Evolutionary conservation across 2,888 invertebrate species (phyloP).

Genomic region (Ommatoiulus sabulosus): DNA sequence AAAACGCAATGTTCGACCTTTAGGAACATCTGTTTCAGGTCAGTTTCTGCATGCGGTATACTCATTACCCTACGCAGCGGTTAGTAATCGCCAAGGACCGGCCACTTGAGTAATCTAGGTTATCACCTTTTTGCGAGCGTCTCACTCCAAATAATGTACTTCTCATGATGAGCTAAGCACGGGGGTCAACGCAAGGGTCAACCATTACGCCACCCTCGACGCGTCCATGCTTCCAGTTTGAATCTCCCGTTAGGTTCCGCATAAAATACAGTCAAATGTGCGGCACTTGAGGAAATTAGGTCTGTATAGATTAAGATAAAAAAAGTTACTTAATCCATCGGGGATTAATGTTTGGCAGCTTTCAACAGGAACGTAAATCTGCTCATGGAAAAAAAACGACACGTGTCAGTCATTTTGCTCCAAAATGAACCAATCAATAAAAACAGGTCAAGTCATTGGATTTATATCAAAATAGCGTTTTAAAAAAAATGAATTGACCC

Average conservation of each 20-base stretch:
- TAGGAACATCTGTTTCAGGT: neutral
- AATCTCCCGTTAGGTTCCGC: no score
- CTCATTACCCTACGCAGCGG: neutral
- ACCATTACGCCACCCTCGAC: neutral
- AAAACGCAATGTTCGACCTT: neutral
- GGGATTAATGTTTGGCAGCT: neutral
- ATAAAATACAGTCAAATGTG: neutral
- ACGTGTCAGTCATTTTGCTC: neutral
- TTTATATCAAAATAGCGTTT: no score
- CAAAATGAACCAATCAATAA: neutral
- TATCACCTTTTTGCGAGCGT: neutral
- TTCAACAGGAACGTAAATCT: neutral
- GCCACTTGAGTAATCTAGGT: neutral
- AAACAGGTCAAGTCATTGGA: neutral
- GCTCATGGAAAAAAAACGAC: neutral
- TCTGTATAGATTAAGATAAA: neutral
- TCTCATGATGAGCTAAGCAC: neutral
- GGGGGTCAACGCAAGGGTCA: neutral
- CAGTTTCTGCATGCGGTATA: neutral
- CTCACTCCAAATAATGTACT: neutral
- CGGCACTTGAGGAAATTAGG: slow-evolving; percentile 7
- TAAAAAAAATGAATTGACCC: no score
- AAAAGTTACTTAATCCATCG: neutral
- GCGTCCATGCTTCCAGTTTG: neutral
- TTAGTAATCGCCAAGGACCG: neutral